phyloP scores from a whole-genome alignment of 35 echinoderm and acorn worm genomes.

The Holothuria glaberrima region DNA sequence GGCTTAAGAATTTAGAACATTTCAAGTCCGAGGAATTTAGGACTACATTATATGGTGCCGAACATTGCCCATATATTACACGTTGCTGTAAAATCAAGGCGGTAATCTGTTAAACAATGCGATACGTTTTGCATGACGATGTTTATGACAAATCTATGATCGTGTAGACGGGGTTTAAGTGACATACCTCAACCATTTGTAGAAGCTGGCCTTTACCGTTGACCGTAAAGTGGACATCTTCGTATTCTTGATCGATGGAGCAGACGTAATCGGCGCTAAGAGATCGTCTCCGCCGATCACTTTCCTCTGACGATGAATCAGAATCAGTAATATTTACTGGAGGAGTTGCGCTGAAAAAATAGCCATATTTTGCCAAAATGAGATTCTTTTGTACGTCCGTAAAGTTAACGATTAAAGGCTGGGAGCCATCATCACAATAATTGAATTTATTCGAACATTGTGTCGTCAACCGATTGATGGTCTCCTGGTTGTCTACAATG shows the following conservation, averaged over 20 bases:
- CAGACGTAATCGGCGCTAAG: background rate
- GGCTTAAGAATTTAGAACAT: no score
- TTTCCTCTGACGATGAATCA: background rate
- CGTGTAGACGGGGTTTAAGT: no score
- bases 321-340: background rate
- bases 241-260: background rate
- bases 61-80: no score
- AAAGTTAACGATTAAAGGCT: background rate
- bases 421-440: background rate
- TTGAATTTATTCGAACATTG: background rate
- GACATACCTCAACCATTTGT: slow-evolving; percentile 13
- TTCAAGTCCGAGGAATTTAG: no score
- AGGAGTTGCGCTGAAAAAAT: background rate
- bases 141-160: no score
- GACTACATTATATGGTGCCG: no score
- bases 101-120: no score
- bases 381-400: background rate
- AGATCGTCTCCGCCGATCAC: background rate
- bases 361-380: slow-evolving; percentile 17
- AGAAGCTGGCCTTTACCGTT: background rate
- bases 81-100: no score
- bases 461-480: background rate
- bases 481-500: background rate
- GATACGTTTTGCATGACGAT: no score
- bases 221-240: background rate